Percentiles rank a stretch among this genome's conserved stretches.
phyloP scores from a whole-genome alignment of 2,888 invertebrate species.

The Tolmerus cingulatus region DNA sequence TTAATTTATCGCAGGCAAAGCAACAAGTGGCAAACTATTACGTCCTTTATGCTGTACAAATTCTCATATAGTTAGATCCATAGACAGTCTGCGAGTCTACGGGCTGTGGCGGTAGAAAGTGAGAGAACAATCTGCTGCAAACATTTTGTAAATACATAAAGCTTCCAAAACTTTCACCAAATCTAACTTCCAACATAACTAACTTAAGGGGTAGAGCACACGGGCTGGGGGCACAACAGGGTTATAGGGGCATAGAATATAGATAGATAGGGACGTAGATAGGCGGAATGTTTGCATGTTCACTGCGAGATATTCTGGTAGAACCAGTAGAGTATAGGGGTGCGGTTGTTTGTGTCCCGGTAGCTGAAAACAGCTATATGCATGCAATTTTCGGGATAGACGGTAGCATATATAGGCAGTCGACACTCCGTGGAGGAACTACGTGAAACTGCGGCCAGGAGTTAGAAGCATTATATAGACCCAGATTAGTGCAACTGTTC shows the following conservation, averaged over 20 bases:
- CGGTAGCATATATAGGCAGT: neutral
- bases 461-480: neutral
- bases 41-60: constrained; percentile 17
- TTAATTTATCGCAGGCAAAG: constrained; percentile 39
- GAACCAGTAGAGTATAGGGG: neutral
- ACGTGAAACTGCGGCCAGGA: neutral
- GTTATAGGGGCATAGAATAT: neutral
- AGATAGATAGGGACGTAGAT: neutral
- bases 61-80: constrained; percentile 32
- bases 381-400: neutral
- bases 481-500: constrained; percentile 12
- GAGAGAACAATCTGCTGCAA: constrained; percentile 50
- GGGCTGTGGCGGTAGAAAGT: constrained; percentile 45
- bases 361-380: neutral
- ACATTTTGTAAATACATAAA: constrained; percentile 49
- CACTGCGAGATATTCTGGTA: neutral
- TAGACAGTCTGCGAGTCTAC: constrained; percentile 25
- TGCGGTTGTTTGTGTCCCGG: neutral
- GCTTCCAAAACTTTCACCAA: constrained; percentile 48
- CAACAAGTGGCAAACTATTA: constrained; percentile 58
- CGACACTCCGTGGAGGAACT: neutral
- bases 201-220: constrained; percentile 36
- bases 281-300: neutral
- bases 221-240: neutral
- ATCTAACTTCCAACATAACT: constrained; percentile 48